A percentile compares a stretch with the other conserved stretches of the same genome.
Evolutionary conservation across 2,113 vertebrate species (phyloP).

Genomic region (Mola mola): DNA sequence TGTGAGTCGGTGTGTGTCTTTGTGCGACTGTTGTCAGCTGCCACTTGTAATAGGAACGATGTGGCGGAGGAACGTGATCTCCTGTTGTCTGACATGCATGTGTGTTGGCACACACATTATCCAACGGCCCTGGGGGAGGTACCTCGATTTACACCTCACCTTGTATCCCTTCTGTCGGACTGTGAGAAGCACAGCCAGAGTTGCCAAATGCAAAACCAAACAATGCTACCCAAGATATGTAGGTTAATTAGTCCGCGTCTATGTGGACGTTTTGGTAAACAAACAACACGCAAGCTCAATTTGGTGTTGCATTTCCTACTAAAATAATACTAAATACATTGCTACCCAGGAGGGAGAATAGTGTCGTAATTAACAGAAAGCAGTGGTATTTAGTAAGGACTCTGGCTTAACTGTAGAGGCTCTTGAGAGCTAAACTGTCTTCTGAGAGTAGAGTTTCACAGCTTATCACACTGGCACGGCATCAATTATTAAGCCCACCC

Average conservation of each 20-base stretch:
- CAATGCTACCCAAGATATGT: no score
- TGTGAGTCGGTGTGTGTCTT: conserved; percentile 49
- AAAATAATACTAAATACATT: no score
- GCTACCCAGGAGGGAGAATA: no score
- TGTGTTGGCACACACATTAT: conserved; percentile 39
- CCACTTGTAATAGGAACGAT: conserved; percentile 26
- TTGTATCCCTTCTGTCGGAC: conserved; percentile 29
- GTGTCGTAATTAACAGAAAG: no score
- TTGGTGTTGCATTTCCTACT: no score
- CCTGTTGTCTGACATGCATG: conserved; percentile 52
- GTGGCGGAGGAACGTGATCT: conserved; percentile 58
- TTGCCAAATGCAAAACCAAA: conserved; percentile 19
- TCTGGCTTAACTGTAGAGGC: conserved; percentile 73
- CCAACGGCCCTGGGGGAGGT: conserved; percentile 16
- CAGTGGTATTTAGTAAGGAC: no score
- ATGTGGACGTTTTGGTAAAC: no score
- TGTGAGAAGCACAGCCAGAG: conserved; percentile 16
- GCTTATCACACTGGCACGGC: conserved; percentile 45
- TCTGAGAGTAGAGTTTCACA: conserved; percentile 77
- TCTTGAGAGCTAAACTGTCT: conserved; percentile 62
- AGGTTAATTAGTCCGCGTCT: no score
- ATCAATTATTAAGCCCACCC: conserved; percentile 81
- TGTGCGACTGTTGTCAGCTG: conserved; percentile 47
- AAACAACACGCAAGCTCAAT: no score
- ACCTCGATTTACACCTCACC: conserved; percentile 25